phyloP scores from a whole-genome alignment of 2,888 invertebrate genomes.

The Pogonocherus hispidulus region DNA sequence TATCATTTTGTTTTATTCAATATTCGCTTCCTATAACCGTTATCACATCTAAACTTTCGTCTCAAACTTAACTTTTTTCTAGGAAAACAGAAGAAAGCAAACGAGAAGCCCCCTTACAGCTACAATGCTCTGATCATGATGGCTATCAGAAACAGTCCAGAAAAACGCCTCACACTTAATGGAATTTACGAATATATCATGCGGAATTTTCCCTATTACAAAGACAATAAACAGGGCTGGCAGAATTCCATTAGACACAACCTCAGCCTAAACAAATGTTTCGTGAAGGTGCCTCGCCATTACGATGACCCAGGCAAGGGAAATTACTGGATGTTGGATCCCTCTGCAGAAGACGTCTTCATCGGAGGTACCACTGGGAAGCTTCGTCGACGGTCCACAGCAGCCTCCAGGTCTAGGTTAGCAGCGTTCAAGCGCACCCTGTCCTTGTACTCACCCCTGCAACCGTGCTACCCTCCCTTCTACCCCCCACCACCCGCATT shows the following conservation, averaged over 20 bases:
- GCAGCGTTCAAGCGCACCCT: constrained; percentile 91
- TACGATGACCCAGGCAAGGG: constrained; percentile 99
- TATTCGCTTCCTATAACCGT: too few relatives aligned
- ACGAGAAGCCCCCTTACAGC: constrained; percentile 96
- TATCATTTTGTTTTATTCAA: too few relatives aligned
- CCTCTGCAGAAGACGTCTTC: constrained; percentile 96
- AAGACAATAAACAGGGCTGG: constrained; percentile 99
- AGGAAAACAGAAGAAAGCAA: constrained; percentile 77
- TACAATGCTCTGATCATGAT: constrained; percentile 99
- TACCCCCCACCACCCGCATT: constrained; percentile 66
- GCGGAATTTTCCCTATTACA: constrained; percentile 98
- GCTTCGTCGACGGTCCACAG: constrained; percentile 89
- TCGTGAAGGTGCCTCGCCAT: constrained; percentile 97
- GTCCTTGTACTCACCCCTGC: constrained; percentile 75
- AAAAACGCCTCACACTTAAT: constrained; percentile 93
- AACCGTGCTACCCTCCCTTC: constrained; percentile 66
- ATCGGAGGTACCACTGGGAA: constrained; percentile 98
- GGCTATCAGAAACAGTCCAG: constrained; percentile 96
- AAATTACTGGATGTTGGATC: constrained; percentile 99
- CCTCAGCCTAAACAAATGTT: constrained; percentile 97
- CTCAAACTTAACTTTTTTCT: too few relatives aligned
- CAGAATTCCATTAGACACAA: constrained; percentile 99
- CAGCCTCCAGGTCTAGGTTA: constrained; percentile 88
- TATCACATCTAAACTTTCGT: too few relatives aligned
- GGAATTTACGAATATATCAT: constrained; percentile 99